A percentile compares a stretch with the other conserved stretches of the same genome.
Evolutionary conservation across 2,888 invertebrate species (phyloP).

Genomic region (Allygus modestus): DNA sequence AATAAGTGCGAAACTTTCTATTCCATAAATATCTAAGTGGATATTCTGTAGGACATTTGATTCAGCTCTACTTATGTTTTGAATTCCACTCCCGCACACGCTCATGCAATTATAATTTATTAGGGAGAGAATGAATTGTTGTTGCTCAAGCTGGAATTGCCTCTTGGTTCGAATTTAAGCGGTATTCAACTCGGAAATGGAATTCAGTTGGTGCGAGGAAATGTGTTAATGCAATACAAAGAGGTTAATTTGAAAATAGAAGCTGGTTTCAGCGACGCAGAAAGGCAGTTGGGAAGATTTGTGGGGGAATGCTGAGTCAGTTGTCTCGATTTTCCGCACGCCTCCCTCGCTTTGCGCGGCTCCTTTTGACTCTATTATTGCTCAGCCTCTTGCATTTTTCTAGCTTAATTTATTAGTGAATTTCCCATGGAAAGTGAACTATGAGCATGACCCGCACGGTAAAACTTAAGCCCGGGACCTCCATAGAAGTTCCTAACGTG

Average conservation of each 20-base stretch:
- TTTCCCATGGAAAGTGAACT: too few species aligned
- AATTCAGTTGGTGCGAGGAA: conserved; percentile 37
- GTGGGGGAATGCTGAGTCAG: conserved; percentile 29
- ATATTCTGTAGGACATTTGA: too few species aligned
- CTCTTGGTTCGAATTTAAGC: neutral
- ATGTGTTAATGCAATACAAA: conserved; percentile 42
- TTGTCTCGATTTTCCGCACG: conserved; percentile 12
- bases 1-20: too few species aligned
- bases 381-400: neutral
- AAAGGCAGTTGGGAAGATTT: conserved; percentile 15
- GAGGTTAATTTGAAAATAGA: conserved; percentile 39
- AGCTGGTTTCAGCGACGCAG: conserved; percentile 14
- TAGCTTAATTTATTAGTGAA: too few species aligned
- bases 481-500: too few species aligned
- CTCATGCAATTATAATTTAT: too few species aligned
- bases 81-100: too few species aligned
- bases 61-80: too few species aligned
- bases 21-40: too few species aligned
- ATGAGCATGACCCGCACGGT: too few species aligned
- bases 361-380: neutral
- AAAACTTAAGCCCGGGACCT: too few species aligned
- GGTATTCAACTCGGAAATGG: conserved; percentile 22
- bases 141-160: neutral
- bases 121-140: too few species aligned
- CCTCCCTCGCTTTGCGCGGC: neutral